Evolutionary conservation across 2,888 invertebrate genomes (phyloP).

Genomic region (Callosobruchus maculatus): DNA sequence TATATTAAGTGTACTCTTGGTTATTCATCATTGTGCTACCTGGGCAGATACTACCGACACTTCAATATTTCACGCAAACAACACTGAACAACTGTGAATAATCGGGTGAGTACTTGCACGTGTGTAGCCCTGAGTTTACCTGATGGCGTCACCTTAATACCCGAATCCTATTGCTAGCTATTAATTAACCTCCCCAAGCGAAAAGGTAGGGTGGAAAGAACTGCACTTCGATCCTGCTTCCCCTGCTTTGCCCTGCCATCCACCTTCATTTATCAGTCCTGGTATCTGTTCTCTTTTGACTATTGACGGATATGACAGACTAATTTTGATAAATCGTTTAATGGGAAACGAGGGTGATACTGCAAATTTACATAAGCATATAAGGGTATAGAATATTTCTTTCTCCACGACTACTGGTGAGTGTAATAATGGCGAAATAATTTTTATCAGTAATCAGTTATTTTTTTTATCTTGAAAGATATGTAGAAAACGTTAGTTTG

Average conservation of each 20-base stretch:
- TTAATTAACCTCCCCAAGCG: background rate
- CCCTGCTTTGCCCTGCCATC: background rate
- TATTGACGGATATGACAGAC: background rate
- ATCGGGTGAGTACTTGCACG: background rate
- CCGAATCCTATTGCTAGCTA: background rate
- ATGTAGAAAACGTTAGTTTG: no score
- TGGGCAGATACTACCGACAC: background rate
- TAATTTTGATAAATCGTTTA: background rate
- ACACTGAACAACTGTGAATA: background rate
- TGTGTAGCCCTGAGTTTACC: background rate
- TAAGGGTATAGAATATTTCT: no score
- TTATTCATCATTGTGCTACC: no score
- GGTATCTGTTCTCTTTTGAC: background rate
- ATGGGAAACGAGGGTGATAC: background rate
- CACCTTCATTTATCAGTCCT: background rate
- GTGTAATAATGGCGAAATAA: no score
- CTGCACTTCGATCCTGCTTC: background rate
- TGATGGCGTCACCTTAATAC: background rate
- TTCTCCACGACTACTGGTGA: no score
- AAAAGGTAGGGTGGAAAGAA: background rate
- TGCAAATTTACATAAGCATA: background rate
- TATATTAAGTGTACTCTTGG: no score
- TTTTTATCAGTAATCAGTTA: no score
- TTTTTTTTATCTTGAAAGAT: no score
- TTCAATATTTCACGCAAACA: background rate